phyloP scores from a whole-genome alignment of 92 coral and sea anemone genomes.

The Parazoanthus atlanticus region DNA sequence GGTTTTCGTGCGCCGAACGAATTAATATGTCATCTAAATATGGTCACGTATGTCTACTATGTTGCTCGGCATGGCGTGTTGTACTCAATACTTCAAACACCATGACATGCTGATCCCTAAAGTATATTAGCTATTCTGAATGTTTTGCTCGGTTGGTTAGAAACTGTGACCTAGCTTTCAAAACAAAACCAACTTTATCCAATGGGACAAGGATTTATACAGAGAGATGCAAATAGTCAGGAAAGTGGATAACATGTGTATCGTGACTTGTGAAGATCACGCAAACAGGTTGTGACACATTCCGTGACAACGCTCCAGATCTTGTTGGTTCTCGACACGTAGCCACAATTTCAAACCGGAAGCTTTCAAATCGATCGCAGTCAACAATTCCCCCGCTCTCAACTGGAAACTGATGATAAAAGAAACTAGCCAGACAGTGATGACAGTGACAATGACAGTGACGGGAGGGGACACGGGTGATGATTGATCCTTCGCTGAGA shows the following conservation, averaged over 20 bases:
- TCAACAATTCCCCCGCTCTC: not conserved
- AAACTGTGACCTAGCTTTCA: not conserved
- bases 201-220: not conserved
- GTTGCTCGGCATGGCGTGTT: not conserved
- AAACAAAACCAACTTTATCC: not conserved
- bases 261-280: not conserved
- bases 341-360: not conserved
- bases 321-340: not conserved
- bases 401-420: not conserved
- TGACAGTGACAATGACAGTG: not conserved
- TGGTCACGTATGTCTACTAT: not conserved
- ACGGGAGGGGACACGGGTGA: not conserved
- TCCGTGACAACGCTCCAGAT: not conserved
- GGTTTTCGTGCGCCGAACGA: not conserved
- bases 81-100: not conserved
- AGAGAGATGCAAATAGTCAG: not conserved
- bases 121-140: not conserved
- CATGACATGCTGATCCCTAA: too few species aligned
- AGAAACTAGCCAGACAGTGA: not conserved
- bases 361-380: not conserved
- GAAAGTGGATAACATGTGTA: not conserved
- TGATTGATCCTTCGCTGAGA: not conserved
- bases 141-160: not conserved
- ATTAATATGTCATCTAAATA: constrained; percentile 16
- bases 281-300: not conserved